Evolutionary conservation across 2,797 vertebrate genomes (phyloP).

Genomic region (Furcifer pardalis): DNA sequence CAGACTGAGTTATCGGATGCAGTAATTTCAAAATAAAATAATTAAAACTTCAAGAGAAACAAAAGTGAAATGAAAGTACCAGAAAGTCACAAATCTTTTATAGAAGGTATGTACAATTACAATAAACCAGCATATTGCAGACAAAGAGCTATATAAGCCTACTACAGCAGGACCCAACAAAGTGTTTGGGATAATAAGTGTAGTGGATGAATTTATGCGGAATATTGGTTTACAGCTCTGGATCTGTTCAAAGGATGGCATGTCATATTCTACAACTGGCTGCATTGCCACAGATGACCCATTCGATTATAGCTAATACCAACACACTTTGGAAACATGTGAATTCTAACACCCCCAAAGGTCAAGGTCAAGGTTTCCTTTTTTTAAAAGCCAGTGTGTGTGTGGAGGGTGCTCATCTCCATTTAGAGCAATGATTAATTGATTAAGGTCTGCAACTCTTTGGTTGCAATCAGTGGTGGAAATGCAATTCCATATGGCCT

Average conservation of each 20-base stretch:
- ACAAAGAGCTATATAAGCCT: not conserved
- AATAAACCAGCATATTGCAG: not conserved
- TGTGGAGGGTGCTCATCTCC: too few relatives aligned
- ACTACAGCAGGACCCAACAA: not conserved
- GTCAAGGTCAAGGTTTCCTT: too few relatives aligned
- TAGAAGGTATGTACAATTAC: too few relatives aligned
- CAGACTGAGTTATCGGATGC: not conserved
- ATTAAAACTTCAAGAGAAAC: not conserved
- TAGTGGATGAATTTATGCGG: not conserved
- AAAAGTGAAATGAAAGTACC: not conserved
- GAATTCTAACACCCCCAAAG: not conserved
- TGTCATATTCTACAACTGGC: not conserved
- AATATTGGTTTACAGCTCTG: not conserved
- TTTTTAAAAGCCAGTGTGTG: too few relatives aligned
- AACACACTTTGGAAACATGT: not conserved
- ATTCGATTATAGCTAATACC: not conserved
- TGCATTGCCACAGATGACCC: not conserved
- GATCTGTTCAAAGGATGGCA: not conserved
- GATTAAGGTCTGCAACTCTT: not conserved
- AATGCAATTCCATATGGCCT: not conserved
- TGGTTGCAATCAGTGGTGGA: not conserved
- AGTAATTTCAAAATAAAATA: not conserved
- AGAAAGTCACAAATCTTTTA: not conserved
- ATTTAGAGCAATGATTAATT: too few relatives aligned
- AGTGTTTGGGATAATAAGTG: not conserved